Conservation (phyloP, 2,113 vertebrate genomes). For the Willisornis vidua region DNA sequence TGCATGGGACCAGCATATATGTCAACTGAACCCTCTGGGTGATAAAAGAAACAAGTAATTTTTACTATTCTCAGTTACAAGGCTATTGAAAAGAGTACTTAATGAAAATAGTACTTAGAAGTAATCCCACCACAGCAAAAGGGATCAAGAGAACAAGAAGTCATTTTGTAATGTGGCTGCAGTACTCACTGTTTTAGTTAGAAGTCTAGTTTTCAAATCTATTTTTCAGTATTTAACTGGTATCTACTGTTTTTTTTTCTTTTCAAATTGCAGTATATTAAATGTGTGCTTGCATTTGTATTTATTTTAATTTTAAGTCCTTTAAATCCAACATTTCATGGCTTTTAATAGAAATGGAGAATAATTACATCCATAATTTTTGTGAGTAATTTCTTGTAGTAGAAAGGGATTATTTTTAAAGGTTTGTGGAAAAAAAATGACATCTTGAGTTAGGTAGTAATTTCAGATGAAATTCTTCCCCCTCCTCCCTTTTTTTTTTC, state of each 20-base stretch:
- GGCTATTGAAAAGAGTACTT: background rate
- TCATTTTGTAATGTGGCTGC: background rate
- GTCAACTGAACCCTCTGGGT: background rate
- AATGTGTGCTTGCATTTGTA: background rate
- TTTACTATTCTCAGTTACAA: background rate
- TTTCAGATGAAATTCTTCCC: slow-evolving; percentile 64
- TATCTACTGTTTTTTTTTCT: background rate
- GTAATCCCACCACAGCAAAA: background rate
- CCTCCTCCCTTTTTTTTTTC: slow-evolving; percentile 41
- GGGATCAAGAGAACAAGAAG: background rate
- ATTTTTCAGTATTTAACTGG: background rate
- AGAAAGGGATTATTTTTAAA: slow-evolving; percentile 39
- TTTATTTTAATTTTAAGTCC: background rate
- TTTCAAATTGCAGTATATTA: background rate
- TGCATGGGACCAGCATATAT: background rate
- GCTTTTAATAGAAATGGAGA: background rate
- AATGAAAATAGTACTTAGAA: background rate
- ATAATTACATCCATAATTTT: slow-evolving; percentile 19
- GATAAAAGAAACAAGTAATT: background rate
- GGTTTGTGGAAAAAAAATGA: slow-evolving; percentile 29
- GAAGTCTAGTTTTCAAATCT: background rate
- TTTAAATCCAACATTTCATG: slow-evolving; percentile 23
- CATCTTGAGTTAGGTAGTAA: slow-evolving; percentile 72
- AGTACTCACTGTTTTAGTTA: background rate
- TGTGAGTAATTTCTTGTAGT: slow-evolving; percentile 28